Evolutionary conservation across 2,113 vertebrate species (phyloP), one percentile per base, ranked within the genome.

Genomic region (Gyps fulvus): DNA sequence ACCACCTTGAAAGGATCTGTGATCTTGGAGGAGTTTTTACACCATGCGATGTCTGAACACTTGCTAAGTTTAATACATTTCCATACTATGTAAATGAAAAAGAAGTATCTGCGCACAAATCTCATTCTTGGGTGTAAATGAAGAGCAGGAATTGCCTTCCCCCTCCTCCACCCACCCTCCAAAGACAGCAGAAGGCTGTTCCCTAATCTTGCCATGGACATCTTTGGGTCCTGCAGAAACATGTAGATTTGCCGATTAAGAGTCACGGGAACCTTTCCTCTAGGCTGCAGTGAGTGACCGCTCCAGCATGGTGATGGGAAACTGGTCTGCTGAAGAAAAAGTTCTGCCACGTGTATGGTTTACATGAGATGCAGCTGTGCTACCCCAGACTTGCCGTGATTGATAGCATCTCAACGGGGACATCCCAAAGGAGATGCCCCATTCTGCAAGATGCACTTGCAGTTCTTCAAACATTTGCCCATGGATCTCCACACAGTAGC

Each of bases 331-430:
- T 43, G 69, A 5, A 57, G 70, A 45, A 36, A 6, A 49, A 4
- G 45, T 11, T 49, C 26, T 54, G 42, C 25, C 4, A 0, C 0
- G 0, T 1, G 10, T 3, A 1, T 4, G 43, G 55, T 14, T 61
- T 5, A 0, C 7, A 0, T 8, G 42, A 62, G 77, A 7, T 7
- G 19, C 34, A 43, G 81, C 87, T 57, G 19, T 22, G 42, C 82
- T 31, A 26, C 66, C 50, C 31, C 0, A 0, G 21, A 3, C 34
- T 10, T 18, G 40, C 27, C 36, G 34, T 2, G 1, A 1, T 2
- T 23, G 27, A 2, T 4, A 43, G 58, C 57, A 49, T 25, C 58
- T 73, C 12, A 1, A 4, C 1, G 2, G 58, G n/a, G n/a, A 27
- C 42, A 8, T 38, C 85, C 90, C 74, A 25, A 5, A n/a, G 93